Conservation (phyloP, 2,888 invertebrate species). For the Athetis lepigone region DNA sequence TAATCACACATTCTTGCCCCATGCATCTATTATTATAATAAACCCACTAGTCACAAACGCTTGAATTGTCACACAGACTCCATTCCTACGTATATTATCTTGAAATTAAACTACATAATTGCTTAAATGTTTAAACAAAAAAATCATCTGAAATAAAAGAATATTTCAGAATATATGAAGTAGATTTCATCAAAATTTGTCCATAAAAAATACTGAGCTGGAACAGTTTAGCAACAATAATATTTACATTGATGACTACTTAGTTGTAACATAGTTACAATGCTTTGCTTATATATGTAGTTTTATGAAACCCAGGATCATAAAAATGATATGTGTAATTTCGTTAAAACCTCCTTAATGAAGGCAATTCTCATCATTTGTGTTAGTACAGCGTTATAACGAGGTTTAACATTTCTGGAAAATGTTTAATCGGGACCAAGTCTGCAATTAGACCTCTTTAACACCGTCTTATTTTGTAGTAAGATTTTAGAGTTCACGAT, state of each 20-base stretch:
- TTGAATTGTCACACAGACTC: not conserved
- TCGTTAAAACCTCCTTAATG: slow-evolving; percentile 33
- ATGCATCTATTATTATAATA: not conserved
- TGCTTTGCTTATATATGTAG: slow-evolving; percentile 9
- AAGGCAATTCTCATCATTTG: slow-evolving; percentile 20
- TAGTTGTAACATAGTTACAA: slow-evolving; percentile 25
- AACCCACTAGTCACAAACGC: not conserved
- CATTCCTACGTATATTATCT: not conserved
- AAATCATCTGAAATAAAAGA: not conserved
- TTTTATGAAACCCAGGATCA: slow-evolving; percentile 44
- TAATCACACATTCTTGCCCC: not conserved
- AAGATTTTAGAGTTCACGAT: not conserved
- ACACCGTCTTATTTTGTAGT: not conserved
- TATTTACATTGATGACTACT: slow-evolving; percentile 40
- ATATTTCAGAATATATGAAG: slow-evolving; percentile 29
- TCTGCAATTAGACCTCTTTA: not conserved
- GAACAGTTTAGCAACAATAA: slow-evolving; percentile 47
- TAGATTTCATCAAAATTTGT: slow-evolving; percentile 36
- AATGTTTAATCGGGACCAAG: not conserved
- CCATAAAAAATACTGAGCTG: slow-evolving; percentile 38
- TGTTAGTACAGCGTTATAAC: slow-evolving; percentile 10
- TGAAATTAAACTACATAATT: not conserved
- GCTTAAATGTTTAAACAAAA: not conserved
- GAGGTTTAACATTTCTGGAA: slow-evolving; percentile 1
- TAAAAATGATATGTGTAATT: slow-evolving; percentile 31